These are phyloP conservation scores for Jacana jacana DNA, from an alignment of 2,113 vertebrate genomes.

Conservation along the genomic window DNA sequence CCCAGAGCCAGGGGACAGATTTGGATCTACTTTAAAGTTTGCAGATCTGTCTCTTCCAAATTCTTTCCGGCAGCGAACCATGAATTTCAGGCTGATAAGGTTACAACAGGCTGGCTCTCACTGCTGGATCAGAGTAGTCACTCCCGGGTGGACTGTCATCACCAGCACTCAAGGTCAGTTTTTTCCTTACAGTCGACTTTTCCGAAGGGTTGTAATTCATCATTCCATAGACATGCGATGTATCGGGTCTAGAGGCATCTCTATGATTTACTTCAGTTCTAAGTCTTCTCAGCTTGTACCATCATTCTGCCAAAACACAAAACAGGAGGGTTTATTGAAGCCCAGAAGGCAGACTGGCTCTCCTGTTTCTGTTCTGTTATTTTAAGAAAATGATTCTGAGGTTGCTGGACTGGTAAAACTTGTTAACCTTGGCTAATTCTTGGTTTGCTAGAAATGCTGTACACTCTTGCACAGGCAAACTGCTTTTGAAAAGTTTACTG, in stretches of 20 bases:
- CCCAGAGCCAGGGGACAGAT: not conserved
- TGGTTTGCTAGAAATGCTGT: not conserved
- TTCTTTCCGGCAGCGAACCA: not conserved
- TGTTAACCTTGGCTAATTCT: not conserved
- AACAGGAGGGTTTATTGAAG: not conserved
- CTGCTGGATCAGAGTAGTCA: not conserved
- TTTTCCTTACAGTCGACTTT: not conserved
- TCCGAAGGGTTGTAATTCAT: slow-evolving; percentile 17
- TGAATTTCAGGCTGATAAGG: not conserved
- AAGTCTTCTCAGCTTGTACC: not conserved
- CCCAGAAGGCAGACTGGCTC: not conserved
- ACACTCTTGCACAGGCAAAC: not conserved
- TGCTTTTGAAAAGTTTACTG: not conserved
- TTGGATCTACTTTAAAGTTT: not conserved
- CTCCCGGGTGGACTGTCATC: not conserved
- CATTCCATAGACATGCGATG: not conserved
- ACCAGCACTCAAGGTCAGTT: not conserved
- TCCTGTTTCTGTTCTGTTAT: not conserved
- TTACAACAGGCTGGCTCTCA: not conserved
- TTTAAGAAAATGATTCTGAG: not conserved
- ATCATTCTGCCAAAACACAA: not conserved
- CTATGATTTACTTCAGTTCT: not conserved
- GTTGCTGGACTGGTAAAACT: not conserved
- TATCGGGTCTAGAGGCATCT: not conserved
- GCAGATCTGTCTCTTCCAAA: not conserved